These are phyloP conservation scores for Heteromyza rotundicornis DNA, from an alignment of 2,888 invertebrate species.

Conservation along the genomic window DNA sequence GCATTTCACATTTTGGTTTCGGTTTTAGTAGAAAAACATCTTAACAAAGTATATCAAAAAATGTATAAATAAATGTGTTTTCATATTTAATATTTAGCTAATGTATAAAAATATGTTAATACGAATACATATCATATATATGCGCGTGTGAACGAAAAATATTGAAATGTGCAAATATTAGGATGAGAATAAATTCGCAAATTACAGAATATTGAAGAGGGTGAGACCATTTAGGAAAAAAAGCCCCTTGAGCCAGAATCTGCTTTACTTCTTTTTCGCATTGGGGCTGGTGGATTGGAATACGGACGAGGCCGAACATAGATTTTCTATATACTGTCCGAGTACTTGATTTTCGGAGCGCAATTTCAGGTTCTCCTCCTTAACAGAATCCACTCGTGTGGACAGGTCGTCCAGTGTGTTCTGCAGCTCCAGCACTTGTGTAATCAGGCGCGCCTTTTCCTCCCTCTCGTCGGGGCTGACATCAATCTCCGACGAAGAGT, in stretches of 20 bases:
- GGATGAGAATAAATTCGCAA: slow-evolving; percentile 13
- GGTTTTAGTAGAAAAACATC: too few relatives aligned
- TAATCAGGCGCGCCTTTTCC: slow-evolving; percentile 95
- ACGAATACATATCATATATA: too few relatives aligned
- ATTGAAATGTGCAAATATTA: not conserved
- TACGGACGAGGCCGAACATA: slow-evolving; percentile 97
- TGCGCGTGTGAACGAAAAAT: slow-evolving; percentile 1
- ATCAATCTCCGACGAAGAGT: slow-evolving; percentile 71
- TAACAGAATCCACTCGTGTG: slow-evolving; percentile 96
- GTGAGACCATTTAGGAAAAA: too few relatives aligned
- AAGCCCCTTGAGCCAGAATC: too few relatives aligned
- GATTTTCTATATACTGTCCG: slow-evolving; percentile 98
- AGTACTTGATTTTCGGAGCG: slow-evolving; percentile 98
- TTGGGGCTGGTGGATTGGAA: slow-evolving; percentile 92
- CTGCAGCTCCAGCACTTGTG: slow-evolving; percentile 96
- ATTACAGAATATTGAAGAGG: slow-evolving; percentile 4
- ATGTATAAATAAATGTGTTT: slow-evolving; percentile 14
- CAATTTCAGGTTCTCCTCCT: slow-evolving; percentile 97
- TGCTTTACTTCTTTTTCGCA: slow-evolving; percentile 77
- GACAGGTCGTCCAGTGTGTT: slow-evolving; percentile 98
- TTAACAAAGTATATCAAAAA: not conserved
- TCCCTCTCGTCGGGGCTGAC: slow-evolving; percentile 91
- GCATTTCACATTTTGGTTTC: too few relatives aligned
- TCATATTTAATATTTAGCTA: slow-evolving; percentile 19
- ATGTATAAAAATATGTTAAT: slow-evolving; percentile 8